A percentile compares a stretch with the other conserved stretches of the same genome.
These are phyloP conservation scores for Diarsia dahlii DNA, from an alignment of 2,888 invertebrate genomes.

Conservation along the genomic window DNA sequence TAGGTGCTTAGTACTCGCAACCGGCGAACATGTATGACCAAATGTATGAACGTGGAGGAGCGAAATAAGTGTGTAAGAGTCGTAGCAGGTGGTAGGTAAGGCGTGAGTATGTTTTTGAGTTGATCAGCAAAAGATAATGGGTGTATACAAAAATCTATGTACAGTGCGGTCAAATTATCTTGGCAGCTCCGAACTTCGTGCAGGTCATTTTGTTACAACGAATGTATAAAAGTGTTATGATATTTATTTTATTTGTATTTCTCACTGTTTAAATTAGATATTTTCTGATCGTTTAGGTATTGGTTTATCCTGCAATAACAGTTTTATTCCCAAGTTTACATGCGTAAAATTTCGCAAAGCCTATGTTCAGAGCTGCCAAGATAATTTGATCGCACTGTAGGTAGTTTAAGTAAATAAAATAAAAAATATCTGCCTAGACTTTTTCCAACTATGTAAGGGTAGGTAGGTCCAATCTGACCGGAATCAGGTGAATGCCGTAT, in stretches of 20 bases:
- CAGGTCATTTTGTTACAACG: too few relatives aligned
- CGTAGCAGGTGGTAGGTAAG: background rate
- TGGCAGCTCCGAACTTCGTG: too few relatives aligned
- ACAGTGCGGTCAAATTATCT: too few relatives aligned
- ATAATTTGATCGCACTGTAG: too few relatives aligned
- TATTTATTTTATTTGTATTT: too few relatives aligned
- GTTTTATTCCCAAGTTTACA: too few relatives aligned
- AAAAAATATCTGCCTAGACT: background rate
- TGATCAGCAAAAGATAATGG: background rate
- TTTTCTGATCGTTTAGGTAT: too few relatives aligned
- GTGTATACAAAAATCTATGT: background rate
- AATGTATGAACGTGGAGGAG: background rate
- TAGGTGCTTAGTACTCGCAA: background rate
- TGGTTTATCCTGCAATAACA: too few relatives aligned
- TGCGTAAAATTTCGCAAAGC: too few relatives aligned
- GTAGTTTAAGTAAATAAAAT: background rate
- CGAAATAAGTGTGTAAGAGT: background rate
- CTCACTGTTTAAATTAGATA: too few relatives aligned
- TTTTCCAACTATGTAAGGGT: background rate
- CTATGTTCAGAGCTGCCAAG: too few relatives aligned
- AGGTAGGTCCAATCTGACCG: background rate
- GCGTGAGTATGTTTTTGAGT: background rate
- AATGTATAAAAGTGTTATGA: too few relatives aligned
- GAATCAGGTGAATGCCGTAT: background rate
- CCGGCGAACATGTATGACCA: background rate